Conservation (phyloP, 1,140 invertebrate species). For the Platorchestia sp. region DNA sequence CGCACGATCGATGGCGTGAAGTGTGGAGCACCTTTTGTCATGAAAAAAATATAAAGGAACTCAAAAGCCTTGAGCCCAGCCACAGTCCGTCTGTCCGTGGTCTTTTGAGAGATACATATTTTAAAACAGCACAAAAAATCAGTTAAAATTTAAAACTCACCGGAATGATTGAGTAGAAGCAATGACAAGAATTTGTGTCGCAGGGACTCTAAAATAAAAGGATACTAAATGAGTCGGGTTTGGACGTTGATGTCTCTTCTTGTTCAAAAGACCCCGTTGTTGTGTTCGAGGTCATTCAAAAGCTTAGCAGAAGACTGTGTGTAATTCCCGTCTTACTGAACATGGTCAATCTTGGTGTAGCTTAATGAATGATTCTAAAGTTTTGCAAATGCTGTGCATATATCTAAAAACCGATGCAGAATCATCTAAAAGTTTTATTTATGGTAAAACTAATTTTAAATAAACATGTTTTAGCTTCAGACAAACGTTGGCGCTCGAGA, state of each 20-base stretch:
- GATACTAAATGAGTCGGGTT: background rate
- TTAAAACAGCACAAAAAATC: background rate
- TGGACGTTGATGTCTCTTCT: background rate
- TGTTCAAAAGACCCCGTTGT: too few species aligned
- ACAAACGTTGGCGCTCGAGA: background rate
- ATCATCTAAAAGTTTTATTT: background rate
- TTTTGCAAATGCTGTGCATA: background rate
- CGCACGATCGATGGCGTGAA: conserved; percentile 4
- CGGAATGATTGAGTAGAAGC: background rate
- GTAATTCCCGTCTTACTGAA: background rate
- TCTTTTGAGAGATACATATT: background rate
- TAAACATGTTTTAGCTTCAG: background rate
- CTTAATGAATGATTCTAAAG: background rate
- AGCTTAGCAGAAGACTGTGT: background rate
- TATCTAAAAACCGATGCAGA: background rate
- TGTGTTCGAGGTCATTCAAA: background rate
- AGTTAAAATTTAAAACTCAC: background rate
- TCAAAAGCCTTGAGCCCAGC: background rate
- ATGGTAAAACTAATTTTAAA: background rate
- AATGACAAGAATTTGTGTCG: background rate
- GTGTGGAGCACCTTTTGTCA: background rate
- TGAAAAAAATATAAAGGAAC: background rate
- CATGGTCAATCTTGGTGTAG: background rate
- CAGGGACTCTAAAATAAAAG: background rate
- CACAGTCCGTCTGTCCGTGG: background rate